Conservation (phyloP, 2,797 vertebrate species). For the Melanotaenia parkinsoni region DNA sequence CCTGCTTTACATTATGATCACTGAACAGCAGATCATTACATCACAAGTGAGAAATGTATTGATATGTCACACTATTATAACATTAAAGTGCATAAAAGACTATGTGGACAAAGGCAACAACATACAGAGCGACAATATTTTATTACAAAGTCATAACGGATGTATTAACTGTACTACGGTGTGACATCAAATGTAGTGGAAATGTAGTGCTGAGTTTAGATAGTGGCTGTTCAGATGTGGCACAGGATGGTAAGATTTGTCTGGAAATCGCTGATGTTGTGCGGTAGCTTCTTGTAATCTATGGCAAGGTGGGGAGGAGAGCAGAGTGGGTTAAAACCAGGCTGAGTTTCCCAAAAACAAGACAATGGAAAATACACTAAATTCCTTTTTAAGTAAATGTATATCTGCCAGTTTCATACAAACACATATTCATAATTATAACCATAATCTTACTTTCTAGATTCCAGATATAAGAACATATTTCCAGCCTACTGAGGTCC, state of each 20-base stretch:
- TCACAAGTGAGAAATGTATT: constrained; percentile 57
- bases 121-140: constrained; percentile 70
- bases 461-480: background rate
- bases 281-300: constrained; percentile 39
- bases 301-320: constrained; percentile 59
- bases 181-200: constrained; percentile 75
- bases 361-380: background rate
- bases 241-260: constrained; percentile 43
- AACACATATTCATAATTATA: background rate
- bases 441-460: background rate
- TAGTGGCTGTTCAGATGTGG: constrained; percentile 73
- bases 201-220: constrained; percentile 63
- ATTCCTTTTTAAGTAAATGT: background rate
- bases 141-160: constrained; percentile 67
- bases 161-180: constrained; percentile 63
- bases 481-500: background rate
- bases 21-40: constrained; percentile 40
- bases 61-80: constrained; percentile 50
- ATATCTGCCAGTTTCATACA: background rate
- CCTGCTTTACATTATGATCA: constrained; percentile 45
- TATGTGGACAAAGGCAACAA: constrained; percentile 73
- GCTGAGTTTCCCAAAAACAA: constrained; percentile 56
- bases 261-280: constrained; percentile 56
- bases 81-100: constrained; percentile 40
- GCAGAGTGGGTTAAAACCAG: constrained; percentile 46